Percentiles rank a stretch among this genome's conserved stretches.
phyloP scores from a whole-genome alignment of 2,797 vertebrate species.

The Cuniculus paca region DNA sequence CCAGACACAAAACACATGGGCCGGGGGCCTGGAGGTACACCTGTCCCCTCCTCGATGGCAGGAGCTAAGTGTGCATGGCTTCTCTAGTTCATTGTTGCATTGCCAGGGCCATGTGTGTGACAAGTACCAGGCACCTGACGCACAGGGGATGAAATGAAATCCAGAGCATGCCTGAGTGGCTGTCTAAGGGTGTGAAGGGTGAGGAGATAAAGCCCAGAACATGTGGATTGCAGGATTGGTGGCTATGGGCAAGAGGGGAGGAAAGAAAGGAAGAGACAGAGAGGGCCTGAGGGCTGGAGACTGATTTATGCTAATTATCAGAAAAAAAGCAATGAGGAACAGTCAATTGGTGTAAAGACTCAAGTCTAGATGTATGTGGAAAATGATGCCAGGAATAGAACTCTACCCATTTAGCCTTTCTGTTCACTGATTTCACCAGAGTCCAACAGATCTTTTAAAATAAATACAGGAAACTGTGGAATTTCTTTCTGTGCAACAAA shows the following conservation, averaged over 20 bases:
- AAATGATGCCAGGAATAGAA: not conserved
- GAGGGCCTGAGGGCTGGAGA: not conserved
- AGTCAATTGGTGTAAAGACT: not conserved
- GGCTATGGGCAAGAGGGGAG: not conserved
- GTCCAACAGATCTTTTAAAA: not conserved
- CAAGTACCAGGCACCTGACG: accelerated
- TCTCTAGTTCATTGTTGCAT: not conserved
- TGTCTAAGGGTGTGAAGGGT: accelerated
- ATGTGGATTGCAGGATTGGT: accelerated
- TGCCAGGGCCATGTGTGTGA: accelerated
- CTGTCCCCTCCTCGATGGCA: not conserved
- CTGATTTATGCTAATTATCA: accelerated
- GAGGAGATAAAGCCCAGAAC: not conserved
- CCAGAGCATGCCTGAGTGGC: not conserved
- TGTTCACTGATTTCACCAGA: not conserved
- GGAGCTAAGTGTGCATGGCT: not conserved
- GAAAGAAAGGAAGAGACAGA: not conserved
- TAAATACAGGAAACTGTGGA: not conserved
- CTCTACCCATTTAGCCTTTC: not conserved
- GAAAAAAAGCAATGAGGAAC: not conserved
- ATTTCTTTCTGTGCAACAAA: not conserved
- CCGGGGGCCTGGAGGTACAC: not conserved
- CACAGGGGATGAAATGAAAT: not conserved
- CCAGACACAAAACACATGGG: not conserved
- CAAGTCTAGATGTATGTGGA: accelerated